Evolutionary conservation across 2,888 invertebrate genomes (phyloP).

Genomic region (Mimachlamys varia): DNA sequence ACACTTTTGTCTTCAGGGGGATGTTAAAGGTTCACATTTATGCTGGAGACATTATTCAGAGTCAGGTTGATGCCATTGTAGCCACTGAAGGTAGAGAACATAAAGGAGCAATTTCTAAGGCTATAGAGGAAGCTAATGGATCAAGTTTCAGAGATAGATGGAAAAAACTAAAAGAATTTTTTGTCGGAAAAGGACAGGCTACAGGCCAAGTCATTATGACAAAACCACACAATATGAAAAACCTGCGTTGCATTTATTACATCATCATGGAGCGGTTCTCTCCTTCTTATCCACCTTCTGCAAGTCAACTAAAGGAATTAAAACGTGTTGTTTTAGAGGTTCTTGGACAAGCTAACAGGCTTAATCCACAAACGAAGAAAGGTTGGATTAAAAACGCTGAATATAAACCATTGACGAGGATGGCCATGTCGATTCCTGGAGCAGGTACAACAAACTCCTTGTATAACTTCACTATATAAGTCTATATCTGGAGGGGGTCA

Average conservation of each 20-base stretch:
- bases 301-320: neutral
- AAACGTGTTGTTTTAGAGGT: neutral
- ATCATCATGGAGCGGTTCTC: neutral
- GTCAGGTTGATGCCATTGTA: neutral
- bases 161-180: neutral
- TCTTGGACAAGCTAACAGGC: neutral
- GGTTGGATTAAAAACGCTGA: neutral
- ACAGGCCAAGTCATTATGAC: neutral
- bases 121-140: neutral
- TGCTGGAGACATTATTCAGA: neutral
- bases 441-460: neutral
- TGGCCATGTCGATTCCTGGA: neutral
- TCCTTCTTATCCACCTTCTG: neutral
- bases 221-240: conserved; percentile 2
- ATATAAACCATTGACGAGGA: neutral
- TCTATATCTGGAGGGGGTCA: too few species aligned
- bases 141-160: neutral
- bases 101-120: neutral
- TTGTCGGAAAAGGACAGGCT: neutral
- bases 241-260: neutral
- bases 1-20: neutral
- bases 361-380: neutral
- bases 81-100: neutral
- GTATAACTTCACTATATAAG: too few species aligned
- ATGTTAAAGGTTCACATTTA: neutral